These are phyloP conservation scores for Cotesia typhae DNA, from an alignment of 1,140 invertebrate genomes.

Conservation along the genomic window DNA sequence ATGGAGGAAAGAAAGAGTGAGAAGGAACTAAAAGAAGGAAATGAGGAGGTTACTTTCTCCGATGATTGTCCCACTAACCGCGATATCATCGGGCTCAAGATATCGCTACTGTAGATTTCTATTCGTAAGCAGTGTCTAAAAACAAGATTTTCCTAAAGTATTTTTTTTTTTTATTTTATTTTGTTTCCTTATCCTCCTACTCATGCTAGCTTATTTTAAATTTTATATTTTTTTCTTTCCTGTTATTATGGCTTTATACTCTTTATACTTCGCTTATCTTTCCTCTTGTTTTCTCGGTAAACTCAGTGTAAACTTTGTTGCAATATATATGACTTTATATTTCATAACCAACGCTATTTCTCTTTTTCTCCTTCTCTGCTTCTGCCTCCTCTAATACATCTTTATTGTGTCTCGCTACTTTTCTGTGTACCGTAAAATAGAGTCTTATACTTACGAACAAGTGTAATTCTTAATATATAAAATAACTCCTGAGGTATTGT, in stretches of 20 bases:
- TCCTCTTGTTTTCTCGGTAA: conserved; percentile 14
- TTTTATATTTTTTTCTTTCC: conserved; percentile 5
- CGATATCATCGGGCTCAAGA: conserved; percentile 54
- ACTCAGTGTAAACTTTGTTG: neutral
- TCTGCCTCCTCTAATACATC: conserved; percentile 23
- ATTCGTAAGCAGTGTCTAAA: conserved; percentile 35
- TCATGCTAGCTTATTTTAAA: neutral
- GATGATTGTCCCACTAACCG: conserved; percentile 62
- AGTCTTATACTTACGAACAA: conserved; percentile 26
- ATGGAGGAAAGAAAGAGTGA: conserved; percentile 41
- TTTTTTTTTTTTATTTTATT: neutral
- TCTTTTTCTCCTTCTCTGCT: neutral
- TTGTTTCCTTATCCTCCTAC: conserved; percentile 1
- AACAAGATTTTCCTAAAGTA: conserved; percentile 20
- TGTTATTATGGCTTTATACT: conserved; percentile 2
- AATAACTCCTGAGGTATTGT: conserved; percentile 2
- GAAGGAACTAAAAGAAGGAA: conserved; percentile 41
- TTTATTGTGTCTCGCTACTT: conserved; percentile 23
- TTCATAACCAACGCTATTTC: conserved; percentile 22
- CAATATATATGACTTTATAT: conserved; percentile 32
- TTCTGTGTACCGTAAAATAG: conserved; percentile 30
- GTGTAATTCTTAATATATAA: conserved; percentile 27
- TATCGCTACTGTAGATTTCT: conserved; percentile 48
- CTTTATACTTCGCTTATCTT: conserved; percentile 19
- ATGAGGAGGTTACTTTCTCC: conserved; percentile 60